Evolutionary conservation across 2,888 invertebrate genomes (phyloP).

Genomic region (Spisula solida): DNA sequence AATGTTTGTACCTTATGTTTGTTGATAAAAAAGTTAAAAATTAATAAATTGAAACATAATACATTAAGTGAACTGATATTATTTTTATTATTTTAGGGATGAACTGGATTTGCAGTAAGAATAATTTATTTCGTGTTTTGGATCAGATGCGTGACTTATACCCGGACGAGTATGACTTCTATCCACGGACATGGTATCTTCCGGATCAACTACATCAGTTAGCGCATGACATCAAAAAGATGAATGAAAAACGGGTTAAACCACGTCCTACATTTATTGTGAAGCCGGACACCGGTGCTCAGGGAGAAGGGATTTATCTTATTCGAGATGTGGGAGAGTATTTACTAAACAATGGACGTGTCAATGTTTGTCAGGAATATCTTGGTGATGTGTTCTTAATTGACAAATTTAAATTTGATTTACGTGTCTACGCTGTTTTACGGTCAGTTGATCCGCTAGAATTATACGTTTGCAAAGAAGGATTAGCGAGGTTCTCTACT

Average conservation of each 20-base stretch:
- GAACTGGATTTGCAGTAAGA: constrained; percentile 88
- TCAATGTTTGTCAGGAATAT: constrained; percentile 88
- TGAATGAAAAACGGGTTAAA: constrained; percentile 74
- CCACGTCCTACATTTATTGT: constrained; percentile 87
- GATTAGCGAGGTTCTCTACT: constrained; percentile 88
- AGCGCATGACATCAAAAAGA: constrained; percentile 77
- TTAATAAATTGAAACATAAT: too few relatives aligned
- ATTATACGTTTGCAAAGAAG: constrained; percentile 87
- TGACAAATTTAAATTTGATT: constrained; percentile 88
- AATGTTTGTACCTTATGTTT: too few relatives aligned
- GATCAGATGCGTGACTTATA: constrained; percentile 88
- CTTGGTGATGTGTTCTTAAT: constrained; percentile 87
- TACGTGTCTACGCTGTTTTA: constrained; percentile 88
- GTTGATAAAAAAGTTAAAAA: too few relatives aligned
- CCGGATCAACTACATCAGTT: constrained; percentile 88
- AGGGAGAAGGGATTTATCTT: constrained; percentile 89
- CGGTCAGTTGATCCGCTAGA: constrained; percentile 88
- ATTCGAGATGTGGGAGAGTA: constrained; percentile 87
- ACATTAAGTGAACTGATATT: too few relatives aligned
- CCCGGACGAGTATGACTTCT: constrained; percentile 88
- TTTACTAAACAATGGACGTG: constrained; percentile 68
- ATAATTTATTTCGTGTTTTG: constrained; percentile 87
- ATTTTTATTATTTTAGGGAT: too few relatives aligned
- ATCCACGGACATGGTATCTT: constrained; percentile 88
- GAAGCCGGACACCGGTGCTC: constrained; percentile 88